These are phyloP conservation scores for Thecophora atra DNA, from an alignment of 2,888 invertebrate species.

Conservation along the genomic window DNA sequence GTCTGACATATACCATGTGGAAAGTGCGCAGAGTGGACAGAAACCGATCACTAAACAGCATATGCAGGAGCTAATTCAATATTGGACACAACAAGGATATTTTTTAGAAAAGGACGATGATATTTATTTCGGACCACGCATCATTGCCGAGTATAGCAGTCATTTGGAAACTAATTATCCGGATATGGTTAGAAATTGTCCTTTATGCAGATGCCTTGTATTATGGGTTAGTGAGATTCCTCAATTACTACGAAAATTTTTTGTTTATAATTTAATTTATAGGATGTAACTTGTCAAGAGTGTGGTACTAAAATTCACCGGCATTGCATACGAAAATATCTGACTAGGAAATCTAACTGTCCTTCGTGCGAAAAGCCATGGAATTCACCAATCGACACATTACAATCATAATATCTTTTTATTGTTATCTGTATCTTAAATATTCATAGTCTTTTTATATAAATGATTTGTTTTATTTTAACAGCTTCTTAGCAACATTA, in stretches of 20 bases:
- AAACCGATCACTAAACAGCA: conserved; percentile 50
- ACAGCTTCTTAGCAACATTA: conserved; percentile 38
- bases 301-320: conserved; percentile 51
- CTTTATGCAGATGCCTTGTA: conserved; percentile 51
- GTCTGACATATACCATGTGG: conserved; percentile 47
- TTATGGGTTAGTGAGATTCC: conserved; percentile 51
- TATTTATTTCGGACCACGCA: conserved; percentile 53
- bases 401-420: background rate
- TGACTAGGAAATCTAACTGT: conserved; percentile 51
- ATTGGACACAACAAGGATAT: conserved; percentile 52
- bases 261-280: too few relatives aligned
- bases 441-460: background rate
- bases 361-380: conserved; percentile 50
- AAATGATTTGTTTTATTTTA: conserved; percentile 20
- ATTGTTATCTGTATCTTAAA: background rate
- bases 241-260: too few relatives aligned
- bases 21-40: conserved; percentile 42
- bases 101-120: conserved; percentile 48
- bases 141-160: conserved; percentile 51
- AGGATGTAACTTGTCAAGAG: conserved; percentile 51
- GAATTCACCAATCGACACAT: conserved; percentile 46
- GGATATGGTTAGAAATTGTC: conserved; percentile 50
- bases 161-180: conserved; percentile 50
- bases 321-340: conserved; percentile 51
- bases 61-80: conserved; percentile 48